Evolutionary conservation across 2,888 invertebrate genomes (phyloP), one percentile per base, ranked within the genome.

Genomic region (Melolontha melolontha): DNA sequence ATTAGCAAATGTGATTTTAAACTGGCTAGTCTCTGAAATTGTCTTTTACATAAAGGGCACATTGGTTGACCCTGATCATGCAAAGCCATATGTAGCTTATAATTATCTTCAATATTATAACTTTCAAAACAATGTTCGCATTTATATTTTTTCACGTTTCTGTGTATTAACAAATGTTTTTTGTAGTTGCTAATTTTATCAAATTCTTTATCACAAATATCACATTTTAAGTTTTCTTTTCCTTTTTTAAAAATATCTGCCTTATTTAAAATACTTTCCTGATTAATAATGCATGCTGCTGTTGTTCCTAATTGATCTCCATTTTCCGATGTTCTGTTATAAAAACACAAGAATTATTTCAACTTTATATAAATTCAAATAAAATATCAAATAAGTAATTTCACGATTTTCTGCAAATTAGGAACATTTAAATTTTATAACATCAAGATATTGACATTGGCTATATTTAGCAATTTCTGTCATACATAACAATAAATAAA

Each of bases 11-110:
- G 84, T 1, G 82, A 78, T 68, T 80, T 82, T 62, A 83, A 77
- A 75, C 82, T 81, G 11, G 83, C 83, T 49, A 77, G 71, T 67
- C 83, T 76, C 70, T 81, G 79, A 73, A 82, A 82, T 57, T 76
- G 77, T 66, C 80, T 75, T 16, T 79, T 73, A 73, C 83, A 84
- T 69, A 82, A 77, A n/a, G 83, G 82, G 72, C 83, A 84, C 17
- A 71, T 75, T 6, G 76, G 77, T 65, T 73, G 72, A n/a, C 74
- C 75, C 34, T 76, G 77, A 8, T 70, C 66, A 70, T 83, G 82
- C 55, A 78, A 71, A 7, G 79, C 78, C 77, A 76, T 78, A 69
- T 84, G 83, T 55, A 84, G 75, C 71, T 79, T 80, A 29, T 80
- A 79, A 74, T 84, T 84, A 49, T 76, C 79, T 73, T 83, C 81